Base-by-base conservation (phyloP, 2,888 invertebrate genomes). In the Nycteola revayana region DNA sequence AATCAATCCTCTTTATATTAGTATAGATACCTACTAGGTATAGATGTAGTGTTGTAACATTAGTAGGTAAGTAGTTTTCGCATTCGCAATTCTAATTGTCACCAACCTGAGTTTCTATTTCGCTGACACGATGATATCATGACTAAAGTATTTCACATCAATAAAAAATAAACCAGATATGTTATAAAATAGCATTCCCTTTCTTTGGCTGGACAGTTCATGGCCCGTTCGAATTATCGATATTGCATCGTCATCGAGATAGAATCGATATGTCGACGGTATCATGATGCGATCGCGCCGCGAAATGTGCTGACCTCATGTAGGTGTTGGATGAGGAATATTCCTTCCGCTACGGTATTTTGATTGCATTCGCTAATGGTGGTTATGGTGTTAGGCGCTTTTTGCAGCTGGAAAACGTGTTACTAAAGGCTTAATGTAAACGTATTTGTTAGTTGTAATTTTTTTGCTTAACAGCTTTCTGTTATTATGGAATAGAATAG, bases 271-370 rank as follows among this genome's bases (percentile, higher is more conserved):
- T 54, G 74, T 71, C 68, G 75, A 60, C 70, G 73, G 84, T 86
- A 86, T 87, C 87, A 83, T 69, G 79, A 75, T 75, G 84, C 82
- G 85, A 87, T 86, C 87, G 83, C 75, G 34, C 79, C 77, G 67
- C 64, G 36, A 67, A 81, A 80, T 75, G 65, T 81, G 87, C 86
- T 85, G 82, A 84, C 76, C 66, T 88, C 87, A 87, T 58, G 69
- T 75, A 75, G 78, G 83, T 84, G 82, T 83, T 70, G 73, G 64
- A 70, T 63, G 62, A 58, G 58, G 63, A 74, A 71, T 72, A 74
- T 68, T 64, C 72, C 69, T 63, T 63, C 64, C 66, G 62, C 52
- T 60, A 59, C 53, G 66, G 64, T 60, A 65, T 72, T 69, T 68
- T 68, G 64, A 72, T 71, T 65, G 50, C 56, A 50, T 60, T 55